These are phyloP conservation scores for Cyclophora punctaria DNA, from an alignment of 2,888 invertebrate genomes.

Conservation along the genomic window DNA sequence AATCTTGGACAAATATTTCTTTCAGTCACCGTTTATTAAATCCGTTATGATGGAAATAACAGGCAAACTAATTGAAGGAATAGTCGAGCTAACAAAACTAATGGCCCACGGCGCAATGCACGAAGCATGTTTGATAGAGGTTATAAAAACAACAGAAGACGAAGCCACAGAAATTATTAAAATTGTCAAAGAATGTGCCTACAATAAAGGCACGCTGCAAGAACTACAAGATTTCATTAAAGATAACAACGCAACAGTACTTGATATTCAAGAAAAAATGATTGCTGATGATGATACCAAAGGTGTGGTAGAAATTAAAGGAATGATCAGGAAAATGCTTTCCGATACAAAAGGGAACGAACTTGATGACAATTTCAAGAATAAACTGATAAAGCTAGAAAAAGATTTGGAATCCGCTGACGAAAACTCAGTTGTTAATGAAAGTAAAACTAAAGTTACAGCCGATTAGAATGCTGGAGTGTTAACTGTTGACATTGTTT, in stretches of 20 bases:
- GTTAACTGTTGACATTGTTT: no score
- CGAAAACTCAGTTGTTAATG: constrained; percentile 15
- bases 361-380: constrained; percentile 35
- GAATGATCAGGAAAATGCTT: constrained; percentile 43
- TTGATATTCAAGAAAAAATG: constrained; percentile 28
- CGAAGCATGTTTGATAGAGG: constrained; percentile 68
- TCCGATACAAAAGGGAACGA: constrained; percentile 26
- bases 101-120: constrained; percentile 70
- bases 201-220: constrained; percentile 28
- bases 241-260: constrained; percentile 54
- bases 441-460: constrained; percentile 12
- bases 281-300: constrained; percentile 10
- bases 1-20: constrained; percentile 5
- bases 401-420: constrained; percentile 31
- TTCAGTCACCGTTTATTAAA: constrained; percentile 62
- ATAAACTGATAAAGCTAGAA: constrained; percentile 33
- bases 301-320: constrained; percentile 36
- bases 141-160: constrained; percentile 54
- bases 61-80: constrained; percentile 49
- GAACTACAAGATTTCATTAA: constrained; percentile 31
- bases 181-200: constrained; percentile 38
- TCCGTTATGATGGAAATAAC: constrained; percentile 63
- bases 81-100: constrained; percentile 54
- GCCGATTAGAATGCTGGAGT: constrained; percentile 11
- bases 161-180: constrained; percentile 44